phyloP scores from a whole-genome alignment of 2,888 invertebrate genomes.

The Siphlonurus alternatus region DNA sequence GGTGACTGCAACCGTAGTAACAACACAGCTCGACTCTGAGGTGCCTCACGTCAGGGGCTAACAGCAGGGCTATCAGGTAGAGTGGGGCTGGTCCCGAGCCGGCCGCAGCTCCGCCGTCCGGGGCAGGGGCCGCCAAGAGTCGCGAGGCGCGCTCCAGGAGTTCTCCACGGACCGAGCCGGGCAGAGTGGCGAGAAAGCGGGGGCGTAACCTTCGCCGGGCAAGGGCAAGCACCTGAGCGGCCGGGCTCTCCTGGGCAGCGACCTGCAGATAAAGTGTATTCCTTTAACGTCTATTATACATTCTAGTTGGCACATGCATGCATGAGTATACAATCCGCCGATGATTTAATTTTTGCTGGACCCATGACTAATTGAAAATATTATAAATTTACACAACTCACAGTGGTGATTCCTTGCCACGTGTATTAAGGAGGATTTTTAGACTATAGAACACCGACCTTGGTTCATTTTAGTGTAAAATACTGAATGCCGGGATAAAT shows the following conservation, averaged over 20 bases:
- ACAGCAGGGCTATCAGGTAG: conserved; percentile 24
- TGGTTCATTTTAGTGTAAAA: no score
- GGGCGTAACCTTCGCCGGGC: conserved; percentile 25
- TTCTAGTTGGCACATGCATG: no score
- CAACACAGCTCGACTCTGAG: conserved; percentile 28
- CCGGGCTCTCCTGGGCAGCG: conserved; percentile 25
- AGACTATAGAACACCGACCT: no score
- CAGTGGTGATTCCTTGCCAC: no score
- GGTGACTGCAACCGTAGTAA: conserved; percentile 30
- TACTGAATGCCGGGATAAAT: no score
- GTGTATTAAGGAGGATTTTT: no score
- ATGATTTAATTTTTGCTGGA: no score
- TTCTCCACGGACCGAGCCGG: conserved; percentile 24
- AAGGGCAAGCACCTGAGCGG: conserved; percentile 23
- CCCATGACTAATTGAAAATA: no score
- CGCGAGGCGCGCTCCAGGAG: conserved; percentile 25
- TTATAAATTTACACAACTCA: no score
- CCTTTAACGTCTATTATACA: no score
- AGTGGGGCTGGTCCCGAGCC: conserved; percentile 26
- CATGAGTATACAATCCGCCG: no score
- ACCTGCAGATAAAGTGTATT: no score
- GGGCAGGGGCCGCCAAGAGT: conserved; percentile 23
- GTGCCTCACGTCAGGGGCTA: conserved; percentile 25
- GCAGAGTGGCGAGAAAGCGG: conserved; percentile 24
- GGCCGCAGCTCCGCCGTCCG: conserved; percentile 22